Evolutionary conservation across 2,888 invertebrate genomes (phyloP).

Genomic region (Augochlorella aurata): DNA sequence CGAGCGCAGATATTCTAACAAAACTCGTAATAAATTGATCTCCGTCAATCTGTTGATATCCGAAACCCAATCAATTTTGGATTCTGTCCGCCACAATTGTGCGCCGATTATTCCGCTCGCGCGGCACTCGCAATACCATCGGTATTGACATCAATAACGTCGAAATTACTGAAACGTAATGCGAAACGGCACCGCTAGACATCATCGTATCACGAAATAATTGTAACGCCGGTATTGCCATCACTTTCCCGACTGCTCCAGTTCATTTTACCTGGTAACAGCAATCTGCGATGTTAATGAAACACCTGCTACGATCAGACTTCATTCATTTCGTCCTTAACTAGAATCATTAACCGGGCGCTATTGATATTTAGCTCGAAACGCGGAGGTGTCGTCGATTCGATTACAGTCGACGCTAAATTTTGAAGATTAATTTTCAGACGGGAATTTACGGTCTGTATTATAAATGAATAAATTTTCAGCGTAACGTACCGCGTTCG

Average conservation of each 20-base stretch:
- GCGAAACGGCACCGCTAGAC: conserved; percentile 4
- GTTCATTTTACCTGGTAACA: conserved; percentile 1
- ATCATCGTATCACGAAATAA: neutral
- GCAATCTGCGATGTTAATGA: neutral
- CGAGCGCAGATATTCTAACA: conserved; percentile 12
- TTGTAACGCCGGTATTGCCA: neutral
- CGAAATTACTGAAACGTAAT: conserved; percentile 23
- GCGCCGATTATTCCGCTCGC: conserved; percentile 27
- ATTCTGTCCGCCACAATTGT: conserved; percentile 18
- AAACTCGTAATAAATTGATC: conserved; percentile 26
- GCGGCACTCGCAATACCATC: conserved; percentile 8
- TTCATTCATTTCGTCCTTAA: too few species aligned
- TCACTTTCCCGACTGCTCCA: neutral
- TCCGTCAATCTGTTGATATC: conserved; percentile 34
- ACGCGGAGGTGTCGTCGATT: neutral
- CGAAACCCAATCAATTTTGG: conserved; percentile 37
- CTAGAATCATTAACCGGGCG: neutral
- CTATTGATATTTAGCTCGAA: neutral
- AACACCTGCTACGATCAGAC: neutral
- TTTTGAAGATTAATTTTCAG: too few species aligned
- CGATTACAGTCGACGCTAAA: too few species aligned
- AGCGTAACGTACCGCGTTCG: too few species aligned
- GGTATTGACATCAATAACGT: conserved; percentile 36
- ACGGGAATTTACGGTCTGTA: too few species aligned
- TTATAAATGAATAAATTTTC: too few species aligned